A percentile compares a stretch with the other conserved stretches of the same genome.
These are phyloP conservation scores for Pammene fasciana DNA, from an alignment of 2,888 invertebrate species.

Conservation along the genomic window DNA sequence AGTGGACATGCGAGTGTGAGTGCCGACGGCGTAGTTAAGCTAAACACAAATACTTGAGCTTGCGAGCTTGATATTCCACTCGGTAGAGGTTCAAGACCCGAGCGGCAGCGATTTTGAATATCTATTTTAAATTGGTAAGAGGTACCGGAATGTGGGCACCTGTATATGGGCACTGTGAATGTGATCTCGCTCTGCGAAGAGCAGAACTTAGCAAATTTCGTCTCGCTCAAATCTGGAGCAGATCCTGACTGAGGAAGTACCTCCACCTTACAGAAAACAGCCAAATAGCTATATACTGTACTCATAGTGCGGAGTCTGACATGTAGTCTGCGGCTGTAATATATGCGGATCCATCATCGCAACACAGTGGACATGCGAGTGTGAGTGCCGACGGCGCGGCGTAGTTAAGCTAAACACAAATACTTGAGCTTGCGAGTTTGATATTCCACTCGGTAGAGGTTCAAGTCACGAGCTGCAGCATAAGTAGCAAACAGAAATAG, in stretches of 20 bases:
- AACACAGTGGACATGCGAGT: conserved; percentile 15
- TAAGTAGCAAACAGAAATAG: no score
- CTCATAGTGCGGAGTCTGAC: no score
- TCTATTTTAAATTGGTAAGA: neutral
- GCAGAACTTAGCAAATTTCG: no score
- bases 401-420: conserved; percentile 55
- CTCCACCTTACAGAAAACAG: no score
- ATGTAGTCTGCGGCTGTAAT: neutral
- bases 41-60: conserved; percentile 54
- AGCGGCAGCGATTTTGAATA: conserved; percentile 9
- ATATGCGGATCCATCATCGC: neutral
- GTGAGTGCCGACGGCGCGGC: conserved; percentile 4
- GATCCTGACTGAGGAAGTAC: no score
- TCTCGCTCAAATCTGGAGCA: no score
- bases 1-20: conserved; percentile 17
- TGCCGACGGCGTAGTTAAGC: conserved; percentile 49
- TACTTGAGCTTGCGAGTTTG: conserved; percentile 54
- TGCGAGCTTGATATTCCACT: conserved; percentile 51
- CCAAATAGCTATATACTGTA: no score
- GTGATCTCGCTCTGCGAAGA: no score
- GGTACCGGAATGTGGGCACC: no score
- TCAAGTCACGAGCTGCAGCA: conserved; percentile 15
- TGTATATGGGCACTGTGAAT: no score
- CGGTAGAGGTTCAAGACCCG: neutral
- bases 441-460: conserved; percentile 43